Evolutionary conservation across 2,797 vertebrate genomes (phyloP).

Genomic region (Okamejei kenojei): DNA sequence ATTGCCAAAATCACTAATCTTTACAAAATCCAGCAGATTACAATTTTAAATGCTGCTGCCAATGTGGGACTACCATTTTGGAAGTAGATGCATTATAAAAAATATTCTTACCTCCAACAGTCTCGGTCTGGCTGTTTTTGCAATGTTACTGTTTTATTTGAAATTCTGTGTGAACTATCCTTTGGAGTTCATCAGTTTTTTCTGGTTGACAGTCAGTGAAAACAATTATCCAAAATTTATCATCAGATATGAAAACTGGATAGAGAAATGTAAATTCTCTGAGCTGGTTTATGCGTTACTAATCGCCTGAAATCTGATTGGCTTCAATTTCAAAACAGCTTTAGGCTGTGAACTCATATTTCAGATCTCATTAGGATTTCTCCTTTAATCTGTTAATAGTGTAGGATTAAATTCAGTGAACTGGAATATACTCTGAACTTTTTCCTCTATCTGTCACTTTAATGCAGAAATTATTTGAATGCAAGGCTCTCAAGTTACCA

Average conservation of each 20-base stretch:
- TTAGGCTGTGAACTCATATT: background rate
- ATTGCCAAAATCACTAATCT: background rate
- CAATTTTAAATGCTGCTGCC: background rate
- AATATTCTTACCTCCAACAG: background rate
- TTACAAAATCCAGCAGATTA: background rate
- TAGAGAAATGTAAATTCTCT: background rate
- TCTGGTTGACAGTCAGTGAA: background rate
- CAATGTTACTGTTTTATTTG: constrained; percentile 4
- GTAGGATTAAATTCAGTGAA: constrained; percentile 7
- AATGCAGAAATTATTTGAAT: background rate
- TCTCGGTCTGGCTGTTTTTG: background rate
- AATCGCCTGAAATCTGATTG: background rate
- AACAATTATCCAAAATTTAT: background rate
- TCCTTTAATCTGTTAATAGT: background rate
- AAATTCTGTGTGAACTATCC: background rate
- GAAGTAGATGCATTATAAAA: background rate
- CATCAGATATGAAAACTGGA: background rate
- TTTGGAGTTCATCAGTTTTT: background rate
- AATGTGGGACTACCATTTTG: background rate
- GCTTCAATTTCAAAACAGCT: background rate
- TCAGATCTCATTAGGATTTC: background rate
- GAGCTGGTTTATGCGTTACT: background rate
- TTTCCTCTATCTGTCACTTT: background rate
- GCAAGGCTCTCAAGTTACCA: background rate
- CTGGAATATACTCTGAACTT: background rate